phyloP scores from a whole-genome alignment of 2,113 vertebrate genomes.

The Channa argus region DNA sequence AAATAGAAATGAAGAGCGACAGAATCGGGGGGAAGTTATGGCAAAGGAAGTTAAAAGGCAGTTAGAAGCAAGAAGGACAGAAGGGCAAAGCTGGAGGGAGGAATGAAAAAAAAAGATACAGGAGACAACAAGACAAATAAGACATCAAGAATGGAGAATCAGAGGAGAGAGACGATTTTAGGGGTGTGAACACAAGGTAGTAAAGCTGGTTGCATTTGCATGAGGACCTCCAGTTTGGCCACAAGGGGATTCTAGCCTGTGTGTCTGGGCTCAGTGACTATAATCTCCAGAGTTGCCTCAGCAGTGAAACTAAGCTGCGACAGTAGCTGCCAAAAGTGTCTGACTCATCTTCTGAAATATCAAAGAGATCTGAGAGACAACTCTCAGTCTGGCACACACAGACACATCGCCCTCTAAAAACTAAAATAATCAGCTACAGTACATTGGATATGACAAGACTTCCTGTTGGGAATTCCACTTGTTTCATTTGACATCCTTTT shows the following conservation, averaged over 20 bases:
- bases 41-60: constrained; percentile 29
- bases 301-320: constrained; percentile 13
- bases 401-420: neutral
- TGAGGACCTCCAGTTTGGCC: neutral
- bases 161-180: neutral
- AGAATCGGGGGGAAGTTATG: constrained; percentile 45
- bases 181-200: neutral
- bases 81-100: constrained; percentile 8
- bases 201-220: neutral
- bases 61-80: constrained; percentile 6
- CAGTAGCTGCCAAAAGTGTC: constrained; percentile 24
- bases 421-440: neutral
- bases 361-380: constrained; percentile 38
- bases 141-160: neutral
- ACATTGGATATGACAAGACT: neutral
- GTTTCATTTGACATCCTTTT: constrained; percentile 15
- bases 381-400: constrained; percentile 2
- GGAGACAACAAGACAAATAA: neutral
- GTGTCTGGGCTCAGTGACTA: neutral
- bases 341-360: constrained; percentile 27
- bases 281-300: constrained; percentile 25
- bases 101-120: neutral
- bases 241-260: neutral
- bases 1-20: constrained; percentile 46
- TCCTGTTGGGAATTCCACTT: constrained; percentile 17